Evolutionary conservation across 2,797 vertebrate species (phyloP).

Genomic region (Hyperoplus immaculatus): DNA sequence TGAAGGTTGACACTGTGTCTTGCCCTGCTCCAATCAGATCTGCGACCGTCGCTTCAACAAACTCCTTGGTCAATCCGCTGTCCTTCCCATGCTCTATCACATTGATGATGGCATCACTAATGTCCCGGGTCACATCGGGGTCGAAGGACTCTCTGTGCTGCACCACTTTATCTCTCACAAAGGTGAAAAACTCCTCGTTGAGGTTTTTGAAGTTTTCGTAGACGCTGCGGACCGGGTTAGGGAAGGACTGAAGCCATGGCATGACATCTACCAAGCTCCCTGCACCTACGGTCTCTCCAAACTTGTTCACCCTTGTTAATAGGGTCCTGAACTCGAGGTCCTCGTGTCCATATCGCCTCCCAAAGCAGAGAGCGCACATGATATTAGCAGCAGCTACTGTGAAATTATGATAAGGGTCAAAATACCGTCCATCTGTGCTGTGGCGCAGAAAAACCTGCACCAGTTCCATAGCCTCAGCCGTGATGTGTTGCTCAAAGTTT

Average conservation of each 20-base stretch:
- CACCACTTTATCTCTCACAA: conserved; percentile 85
- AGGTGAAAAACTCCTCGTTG: conserved; percentile 87
- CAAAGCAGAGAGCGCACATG: conserved; percentile 97
- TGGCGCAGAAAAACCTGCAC: conserved; percentile 79
- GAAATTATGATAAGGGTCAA: conserved; percentile 83
- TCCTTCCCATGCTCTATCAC: conserved; percentile 85
- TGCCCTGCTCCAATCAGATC: conserved; percentile 98
- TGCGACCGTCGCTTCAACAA: conserved; percentile 87
- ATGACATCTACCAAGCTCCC: conserved; percentile 95
- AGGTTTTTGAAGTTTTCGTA: conserved; percentile 89
- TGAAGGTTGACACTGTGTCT: conserved; percentile 91
- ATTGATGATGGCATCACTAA: conserved; percentile 89
- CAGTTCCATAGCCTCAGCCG: conserved; percentile 85
- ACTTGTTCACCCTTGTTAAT: conserved; percentile 88
- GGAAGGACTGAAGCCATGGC: conserved; percentile 95
- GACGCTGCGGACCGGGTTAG: conserved; percentile 90
- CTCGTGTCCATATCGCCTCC: conserved; percentile 91
- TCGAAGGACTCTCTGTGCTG: conserved; percentile 87
- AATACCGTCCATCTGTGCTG: conserved; percentile 77
- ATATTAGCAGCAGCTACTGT: conserved; percentile 93
- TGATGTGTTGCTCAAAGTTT: conserved; percentile 86
- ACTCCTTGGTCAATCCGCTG: conserved; percentile 72
- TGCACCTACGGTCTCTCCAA: conserved; percentile 93
- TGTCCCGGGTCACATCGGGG: conserved; percentile 81
- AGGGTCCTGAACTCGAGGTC: conserved; percentile 92